Evolutionary conservation across 2,797 vertebrate species (phyloP).

Genomic region (Sphenopsis melanotis): DNA sequence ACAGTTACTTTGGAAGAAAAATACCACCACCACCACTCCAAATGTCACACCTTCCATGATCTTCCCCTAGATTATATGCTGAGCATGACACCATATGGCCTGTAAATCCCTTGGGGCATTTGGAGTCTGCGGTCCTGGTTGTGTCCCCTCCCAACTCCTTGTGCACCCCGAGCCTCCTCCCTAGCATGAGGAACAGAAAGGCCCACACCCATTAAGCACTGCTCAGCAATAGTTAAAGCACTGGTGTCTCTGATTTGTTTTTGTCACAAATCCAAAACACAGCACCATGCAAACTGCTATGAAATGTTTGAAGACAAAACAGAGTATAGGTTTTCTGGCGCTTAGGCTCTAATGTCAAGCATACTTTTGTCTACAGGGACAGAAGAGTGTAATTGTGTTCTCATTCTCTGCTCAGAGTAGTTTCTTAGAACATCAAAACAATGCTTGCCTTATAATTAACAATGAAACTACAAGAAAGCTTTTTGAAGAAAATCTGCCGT

Average conservation of each 20-base stretch:
- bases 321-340: not conserved
- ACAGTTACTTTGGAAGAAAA: not conserved
- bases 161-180: fast-evolving
- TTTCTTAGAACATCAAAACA: not conserved
- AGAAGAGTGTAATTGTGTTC: not conserved
- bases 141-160: not conserved
- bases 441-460: not conserved
- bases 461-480: not conserved
- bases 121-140: not conserved
- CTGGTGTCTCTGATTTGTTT: not conserved
- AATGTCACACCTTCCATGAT: fast-evolving
- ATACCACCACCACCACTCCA: fast-evolving
- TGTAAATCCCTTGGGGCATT: not conserved
- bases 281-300: not conserved
- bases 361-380: not conserved
- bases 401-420: not conserved
- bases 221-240: not conserved
- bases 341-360: not conserved
- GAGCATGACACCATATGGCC: not conserved
- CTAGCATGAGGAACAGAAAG: not conserved
- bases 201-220: not conserved
- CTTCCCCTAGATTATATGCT: not conserved
- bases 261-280: not conserved
- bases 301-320: not conserved
- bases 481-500: not conserved